Base-by-base conservation (phyloP, 2,113 vertebrate genomes). In the Grammomys dolichurus region DNA sequence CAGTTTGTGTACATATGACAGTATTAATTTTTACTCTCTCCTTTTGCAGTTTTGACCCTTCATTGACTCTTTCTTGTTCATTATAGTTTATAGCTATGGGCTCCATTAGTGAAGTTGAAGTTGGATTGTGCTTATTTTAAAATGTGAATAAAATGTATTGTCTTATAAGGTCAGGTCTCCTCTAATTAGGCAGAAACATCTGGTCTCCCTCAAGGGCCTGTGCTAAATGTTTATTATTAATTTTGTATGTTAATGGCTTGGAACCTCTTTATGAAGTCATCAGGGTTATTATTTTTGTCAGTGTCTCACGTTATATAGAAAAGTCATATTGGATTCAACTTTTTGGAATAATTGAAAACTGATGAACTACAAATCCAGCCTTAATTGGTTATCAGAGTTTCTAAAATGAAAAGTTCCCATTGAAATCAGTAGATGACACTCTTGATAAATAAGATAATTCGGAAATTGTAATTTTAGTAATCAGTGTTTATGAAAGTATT, bases 171-270 rank as follows among this genome's bases (percentile, higher is more conserved):
- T 96, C 81, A 70, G 70, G 75, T 92, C 65, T 96, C 90, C 54
- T 80, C 77, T 97, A 97, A 98, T 97, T 97, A 96, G 54, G 33
- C 60, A 76, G 51, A 40, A 97, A 95, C 97, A 97, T 96, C 96
- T 98, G 95, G 95, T 80, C 31, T 96, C 88, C 89, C 95, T 95
- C 88, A 96, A 96, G 95, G 86, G 78, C 89, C 77, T 91, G 69
- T 97, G 82, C 96, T 97, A 97, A 97, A 90, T 95, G 90, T 95
- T 97, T 97, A 97, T 96, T 97, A 97, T 97, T 97, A 98, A 96
- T 96, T 97, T 96, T 88, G 33, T 93, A 95, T 95, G 94, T 95
- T 97, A 97, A 97, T 97, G 94, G 78, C 87, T 96, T 96, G 92
- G 94, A 98, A 96, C 93, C 12, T 70, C 94, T 94, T 96, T 96